These are phyloP conservation scores for Neosilurus hyrtlii DNA, from an alignment of 2,797 vertebrate species.

Conservation along the genomic window DNA sequence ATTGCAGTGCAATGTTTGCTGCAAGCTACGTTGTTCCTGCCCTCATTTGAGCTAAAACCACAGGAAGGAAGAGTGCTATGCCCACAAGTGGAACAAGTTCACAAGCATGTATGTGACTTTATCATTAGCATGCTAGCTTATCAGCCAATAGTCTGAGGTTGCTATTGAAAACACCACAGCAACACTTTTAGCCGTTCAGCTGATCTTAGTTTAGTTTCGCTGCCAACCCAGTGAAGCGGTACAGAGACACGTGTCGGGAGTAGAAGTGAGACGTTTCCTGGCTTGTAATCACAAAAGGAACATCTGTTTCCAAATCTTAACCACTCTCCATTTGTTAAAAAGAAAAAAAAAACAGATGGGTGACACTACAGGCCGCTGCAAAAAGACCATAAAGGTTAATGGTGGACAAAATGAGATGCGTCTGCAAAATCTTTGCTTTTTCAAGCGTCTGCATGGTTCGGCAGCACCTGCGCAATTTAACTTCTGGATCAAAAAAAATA, in stretches of 20 bases:
- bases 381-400: slow-evolving; percentile 47
- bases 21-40: not conserved
- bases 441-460: not conserved
- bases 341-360: not conserved
- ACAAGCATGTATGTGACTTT: not conserved
- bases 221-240: not conserved
- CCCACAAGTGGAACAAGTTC: not conserved
- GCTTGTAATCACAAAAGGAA: slow-evolving; percentile 37
- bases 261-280: slow-evolving; percentile 34
- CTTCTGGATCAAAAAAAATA: not conserved
- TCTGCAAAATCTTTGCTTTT: not conserved
- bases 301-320: slow-evolving; percentile 46
- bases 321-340: slow-evolving; percentile 8
- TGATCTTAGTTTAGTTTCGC: slow-evolving; percentile 20
- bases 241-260: not conserved
- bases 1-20: not conserved
- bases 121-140: not conserved
- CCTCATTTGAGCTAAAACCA: not conserved
- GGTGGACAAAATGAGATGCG: slow-evolving; percentile 42
- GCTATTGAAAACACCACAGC: not conserved
- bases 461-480: not conserved
- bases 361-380: not conserved
- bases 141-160: not conserved
- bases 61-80: not conserved
- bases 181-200: not conserved